Evolutionary conservation across 2,888 invertebrate species (phyloP).

Genomic region (Calliopum simillimum): DNA sequence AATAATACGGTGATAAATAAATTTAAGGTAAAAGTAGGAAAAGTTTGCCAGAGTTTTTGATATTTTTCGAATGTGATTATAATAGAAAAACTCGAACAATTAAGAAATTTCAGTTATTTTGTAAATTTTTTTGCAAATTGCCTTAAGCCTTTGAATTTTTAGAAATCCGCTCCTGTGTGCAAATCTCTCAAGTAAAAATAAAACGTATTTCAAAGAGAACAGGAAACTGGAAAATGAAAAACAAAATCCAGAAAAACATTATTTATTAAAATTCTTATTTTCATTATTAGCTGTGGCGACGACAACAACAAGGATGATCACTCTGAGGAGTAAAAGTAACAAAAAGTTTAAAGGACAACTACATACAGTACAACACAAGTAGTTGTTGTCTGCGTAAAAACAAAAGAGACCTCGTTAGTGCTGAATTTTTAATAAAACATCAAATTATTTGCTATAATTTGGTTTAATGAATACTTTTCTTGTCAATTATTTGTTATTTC

Average conservation of each 20-base stretch:
- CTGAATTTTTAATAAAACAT: constrained; percentile 54
- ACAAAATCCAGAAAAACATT: constrained; percentile 31
- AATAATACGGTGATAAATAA: too few relatives aligned
- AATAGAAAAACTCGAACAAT: too few relatives aligned
- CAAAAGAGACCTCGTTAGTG: constrained; percentile 53
- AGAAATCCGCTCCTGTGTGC: too few relatives aligned
- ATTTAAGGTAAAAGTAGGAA: too few relatives aligned
- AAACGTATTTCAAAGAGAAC: background rate
- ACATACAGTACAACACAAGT: too few relatives aligned
- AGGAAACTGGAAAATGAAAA: constrained; percentile 6
- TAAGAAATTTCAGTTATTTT: too few relatives aligned
- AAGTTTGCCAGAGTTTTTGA: too few relatives aligned
- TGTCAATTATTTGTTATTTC: constrained; percentile 6
- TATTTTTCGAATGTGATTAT: too few relatives aligned
- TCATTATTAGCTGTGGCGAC: constrained; percentile 34
- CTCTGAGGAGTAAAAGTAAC: background rate
- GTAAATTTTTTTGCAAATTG: too few relatives aligned
- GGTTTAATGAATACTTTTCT: constrained; percentile 40
- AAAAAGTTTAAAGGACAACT: constrained; percentile 8
- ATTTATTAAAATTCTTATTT: constrained; percentile 59
- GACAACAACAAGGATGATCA: background rate
- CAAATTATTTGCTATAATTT: constrained; percentile 47
- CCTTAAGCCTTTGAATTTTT: too few relatives aligned
- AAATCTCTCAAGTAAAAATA: too few relatives aligned
- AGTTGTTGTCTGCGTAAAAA: constrained; percentile 27